Percentiles rank a stretch among this genome's conserved stretches.
phyloP scores from a whole-genome alignment of 2,113 vertebrate species.

The Lepisosteus osseus region DNA sequence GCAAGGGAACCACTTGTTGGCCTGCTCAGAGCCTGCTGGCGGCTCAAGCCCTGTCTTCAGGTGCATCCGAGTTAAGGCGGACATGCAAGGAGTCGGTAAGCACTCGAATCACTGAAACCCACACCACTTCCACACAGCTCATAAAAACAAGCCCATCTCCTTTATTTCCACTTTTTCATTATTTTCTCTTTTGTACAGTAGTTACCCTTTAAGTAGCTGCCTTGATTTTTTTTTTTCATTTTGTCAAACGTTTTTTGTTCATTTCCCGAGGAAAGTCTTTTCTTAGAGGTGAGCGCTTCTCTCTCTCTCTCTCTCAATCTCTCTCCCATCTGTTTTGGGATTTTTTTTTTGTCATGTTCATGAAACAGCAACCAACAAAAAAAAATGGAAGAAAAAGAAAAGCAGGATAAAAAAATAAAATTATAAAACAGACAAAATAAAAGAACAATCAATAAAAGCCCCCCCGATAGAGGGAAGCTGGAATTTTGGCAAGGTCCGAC shows the following conservation, averaged over 20 bases:
- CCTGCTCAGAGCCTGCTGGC: no score
- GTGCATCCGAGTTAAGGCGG: no score
- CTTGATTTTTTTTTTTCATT: conserved; percentile 54
- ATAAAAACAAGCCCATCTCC: no score
- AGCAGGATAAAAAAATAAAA: conserved; percentile 54
- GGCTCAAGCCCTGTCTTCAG: no score
- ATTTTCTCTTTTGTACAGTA: conserved; percentile 69
- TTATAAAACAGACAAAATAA: conserved; percentile 29
- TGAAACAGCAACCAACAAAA: conserved; percentile 23
- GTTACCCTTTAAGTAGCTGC: conserved; percentile 75
- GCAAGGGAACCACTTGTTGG: no score
- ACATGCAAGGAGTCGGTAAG: no score
- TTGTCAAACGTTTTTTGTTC: conserved; percentile 46
- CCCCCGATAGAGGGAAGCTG: conserved; percentile 47
- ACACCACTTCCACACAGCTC: no score
- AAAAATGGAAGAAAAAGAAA: conserved; percentile 57
- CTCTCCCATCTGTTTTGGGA: conserved; percentile 35
- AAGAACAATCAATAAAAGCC: conserved; percentile 45
- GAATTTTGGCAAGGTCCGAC: conserved; percentile 60
- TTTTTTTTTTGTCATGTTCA: conserved; percentile 53
- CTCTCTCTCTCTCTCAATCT: background rate
- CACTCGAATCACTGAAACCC: no score
- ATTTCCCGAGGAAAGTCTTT: conserved; percentile 7
- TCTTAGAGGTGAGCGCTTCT: conserved; percentile 1
- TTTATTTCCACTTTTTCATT: conserved; percentile 55